Percentiles rank a stretch among this genome's conserved stretches.
Conservation (phyloP, 92 coral and sea anemone genomes). For the Ricordea florida region DNA sequence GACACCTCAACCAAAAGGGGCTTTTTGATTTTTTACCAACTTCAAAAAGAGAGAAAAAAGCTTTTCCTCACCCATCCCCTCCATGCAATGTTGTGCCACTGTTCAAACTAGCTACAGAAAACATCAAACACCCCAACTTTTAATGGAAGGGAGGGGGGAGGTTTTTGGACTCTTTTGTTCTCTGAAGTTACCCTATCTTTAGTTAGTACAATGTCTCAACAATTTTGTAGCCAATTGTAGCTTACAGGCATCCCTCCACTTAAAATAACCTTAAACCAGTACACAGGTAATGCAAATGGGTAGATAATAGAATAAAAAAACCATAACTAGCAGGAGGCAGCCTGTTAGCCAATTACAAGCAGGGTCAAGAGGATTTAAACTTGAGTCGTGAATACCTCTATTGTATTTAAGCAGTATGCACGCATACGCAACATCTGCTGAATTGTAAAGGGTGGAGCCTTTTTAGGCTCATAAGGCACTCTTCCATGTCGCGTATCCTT, state of each 20-base stretch:
- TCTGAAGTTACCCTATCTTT: neutral
- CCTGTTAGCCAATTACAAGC: neutral
- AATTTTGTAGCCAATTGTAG: neutral
- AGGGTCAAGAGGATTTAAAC: neutral
- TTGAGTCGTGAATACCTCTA: conserved; percentile 10
- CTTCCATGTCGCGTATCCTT: conserved; percentile 24
- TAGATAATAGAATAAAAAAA: neutral
- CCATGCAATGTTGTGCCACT: neutral
- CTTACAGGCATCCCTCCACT: neutral
- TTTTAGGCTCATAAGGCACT: conserved; percentile 33
- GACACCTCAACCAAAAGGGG: neutral
- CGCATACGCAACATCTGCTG: conserved; percentile 30
- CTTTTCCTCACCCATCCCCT: neutral
- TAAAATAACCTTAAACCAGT: neutral
- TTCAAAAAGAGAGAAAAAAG: neutral
- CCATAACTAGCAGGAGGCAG: too few relatives aligned
- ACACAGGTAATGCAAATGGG: neutral
- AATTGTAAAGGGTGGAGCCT: conserved; percentile 35
- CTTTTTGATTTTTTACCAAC: neutral
- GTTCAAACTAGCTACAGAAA: neutral
- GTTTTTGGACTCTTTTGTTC: neutral
- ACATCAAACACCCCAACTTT: conserved; percentile 2
- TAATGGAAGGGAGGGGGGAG: neutral
- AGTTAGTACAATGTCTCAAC: neutral
- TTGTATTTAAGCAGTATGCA: conserved; percentile 25